These are phyloP conservation scores for Ptiloglossa arizonensis DNA, from an alignment of 1,140 invertebrate species.

Conservation along the genomic window DNA sequence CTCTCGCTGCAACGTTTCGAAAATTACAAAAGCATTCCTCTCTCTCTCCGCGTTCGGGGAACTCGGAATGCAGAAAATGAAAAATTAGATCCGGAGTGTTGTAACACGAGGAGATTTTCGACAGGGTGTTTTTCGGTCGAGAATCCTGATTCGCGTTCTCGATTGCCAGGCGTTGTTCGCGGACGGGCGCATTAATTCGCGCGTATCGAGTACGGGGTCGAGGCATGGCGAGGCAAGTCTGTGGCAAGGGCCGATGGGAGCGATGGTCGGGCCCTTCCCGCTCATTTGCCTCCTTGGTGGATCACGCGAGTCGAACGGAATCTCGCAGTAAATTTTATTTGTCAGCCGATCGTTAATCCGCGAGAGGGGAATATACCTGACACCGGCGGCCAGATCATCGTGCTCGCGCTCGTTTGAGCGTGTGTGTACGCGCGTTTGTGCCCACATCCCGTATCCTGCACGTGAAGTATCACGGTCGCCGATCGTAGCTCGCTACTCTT, in stretches of 20 bases:
- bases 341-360: constrained; percentile 63
- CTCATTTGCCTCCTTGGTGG: constrained; percentile 4
- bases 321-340: constrained; percentile 50
- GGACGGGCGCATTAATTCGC: constrained; percentile 8
- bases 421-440: neutral
- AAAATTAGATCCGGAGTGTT: too few relatives aligned
- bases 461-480: constrained; percentile 51
- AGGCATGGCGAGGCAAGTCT: too few relatives aligned
- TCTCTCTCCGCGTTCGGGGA: too few relatives aligned
- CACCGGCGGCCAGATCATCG: neutral
- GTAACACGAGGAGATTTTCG: too few relatives aligned
- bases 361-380: constrained; percentile 36
- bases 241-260: constrained; percentile 2
- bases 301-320: constrained; percentile 34
- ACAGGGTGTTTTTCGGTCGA: too few relatives aligned
- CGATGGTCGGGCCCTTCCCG: constrained; percentile 18
- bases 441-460: constrained; percentile 12
- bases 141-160: neutral
- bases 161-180: neutral
- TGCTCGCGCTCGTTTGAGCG: neutral
- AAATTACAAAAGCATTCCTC: too few relatives aligned
- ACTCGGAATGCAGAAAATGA: too few relatives aligned
- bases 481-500: constrained; percentile 63
- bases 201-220: neutral
- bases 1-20: too few relatives aligned